Percentiles rank a stretch among this genome's conserved stretches.
phyloP scores from a whole-genome alignment of 2,888 invertebrate genomes.

The Drosophila sordidapex region DNA sequence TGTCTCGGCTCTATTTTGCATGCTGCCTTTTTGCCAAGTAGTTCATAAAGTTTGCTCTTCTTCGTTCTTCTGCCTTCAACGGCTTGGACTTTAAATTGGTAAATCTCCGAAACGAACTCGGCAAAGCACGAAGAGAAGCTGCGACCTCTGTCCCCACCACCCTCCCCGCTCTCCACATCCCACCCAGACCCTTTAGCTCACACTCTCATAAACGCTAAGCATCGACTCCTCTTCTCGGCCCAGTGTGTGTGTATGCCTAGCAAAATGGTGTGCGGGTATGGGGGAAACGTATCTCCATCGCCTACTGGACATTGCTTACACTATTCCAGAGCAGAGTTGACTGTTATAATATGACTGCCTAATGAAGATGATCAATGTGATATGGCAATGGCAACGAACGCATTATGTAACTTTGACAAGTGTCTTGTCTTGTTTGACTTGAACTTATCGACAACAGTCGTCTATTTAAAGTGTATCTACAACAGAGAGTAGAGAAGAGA shows the following conservation, averaged over 20 bases:
- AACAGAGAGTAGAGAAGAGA: background rate
- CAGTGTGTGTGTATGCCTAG: constrained; percentile 55
- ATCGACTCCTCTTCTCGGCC: constrained; percentile 38
- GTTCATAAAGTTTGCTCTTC: constrained; percentile 67
- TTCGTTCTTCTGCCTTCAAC: constrained; percentile 4
- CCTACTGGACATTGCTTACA: constrained; percentile 66
- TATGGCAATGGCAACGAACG: constrained; percentile 23
- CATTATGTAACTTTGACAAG: constrained; percentile 68
- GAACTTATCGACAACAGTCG: constrained; percentile 59
- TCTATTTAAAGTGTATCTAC: constrained; percentile 20
- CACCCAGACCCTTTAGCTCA: constrained; percentile 1
- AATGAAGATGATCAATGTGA: constrained; percentile 55
- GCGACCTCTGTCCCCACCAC: background rate
- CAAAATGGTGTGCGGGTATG: constrained; percentile 41
- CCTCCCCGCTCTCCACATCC: background rate
- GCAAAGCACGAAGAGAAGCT: constrained; percentile 8
- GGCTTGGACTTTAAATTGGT: constrained; percentile 56
- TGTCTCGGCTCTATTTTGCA: constrained; percentile 54
- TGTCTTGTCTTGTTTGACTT: constrained; percentile 71
- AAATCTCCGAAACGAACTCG: constrained; percentile 38
- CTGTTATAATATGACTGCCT: constrained; percentile 27
- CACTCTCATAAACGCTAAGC: constrained; percentile 41
- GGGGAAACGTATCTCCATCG: constrained; percentile 33
- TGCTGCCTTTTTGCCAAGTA: constrained; percentile 63
- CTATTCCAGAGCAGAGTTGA: constrained; percentile 32